Base-by-base conservation (phyloP, 2,797 vertebrate species). In the Acanthurus lineatus region DNA sequence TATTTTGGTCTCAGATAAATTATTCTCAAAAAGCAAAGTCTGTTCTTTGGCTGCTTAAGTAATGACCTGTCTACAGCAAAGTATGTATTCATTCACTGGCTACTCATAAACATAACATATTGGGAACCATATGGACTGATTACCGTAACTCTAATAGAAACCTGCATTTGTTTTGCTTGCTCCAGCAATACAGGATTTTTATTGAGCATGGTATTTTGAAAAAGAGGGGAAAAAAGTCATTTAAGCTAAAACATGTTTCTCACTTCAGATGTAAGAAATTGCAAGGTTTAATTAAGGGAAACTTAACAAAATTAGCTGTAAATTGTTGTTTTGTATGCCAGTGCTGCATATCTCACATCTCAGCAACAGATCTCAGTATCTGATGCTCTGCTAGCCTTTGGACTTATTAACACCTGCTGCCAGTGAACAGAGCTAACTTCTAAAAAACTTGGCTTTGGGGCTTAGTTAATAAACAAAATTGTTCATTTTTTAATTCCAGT, bases 1-100 rank as follows among this genome's bases (percentile, higher is more conserved):
- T 94, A 93, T 94, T 93, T 93, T 76, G 88, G 80, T 80, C 76
- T 86, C 51, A 84, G 88, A 93, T 93, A 89, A 94, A 92, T 91
- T 91, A 92, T 92, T 91, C 82, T 90, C 69, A 74, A 84, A 89
- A 92, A 86, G 69, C 65, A 78, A 88, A 84, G 86, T 79, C 81
- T 91, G 73, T 77, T 77, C 83, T 81, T 70, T 87, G 87, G 87
- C 81, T 92, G 80, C 90, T 92, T 94, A 94, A 94, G 91, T 94
- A 94, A 95, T 95, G 92, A 92, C 91, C 93, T 90, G 92, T 85
- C 88, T 89, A 79, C 61, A 75, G 85, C 57, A 68, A 90, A 91
- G 85, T 86, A 86, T 92, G 85, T 86, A 86, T 92, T 92, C 81
- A 89, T 84, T 93, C 86, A 88, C 73, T 79, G 79, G 88, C 78